Percentiles rank a stretch among this genome's conserved stretches.
These are phyloP conservation scores for Asbolus verrucosus DNA, from an alignment of 1,140 invertebrate genomes.

Conservation along the genomic window DNA sequence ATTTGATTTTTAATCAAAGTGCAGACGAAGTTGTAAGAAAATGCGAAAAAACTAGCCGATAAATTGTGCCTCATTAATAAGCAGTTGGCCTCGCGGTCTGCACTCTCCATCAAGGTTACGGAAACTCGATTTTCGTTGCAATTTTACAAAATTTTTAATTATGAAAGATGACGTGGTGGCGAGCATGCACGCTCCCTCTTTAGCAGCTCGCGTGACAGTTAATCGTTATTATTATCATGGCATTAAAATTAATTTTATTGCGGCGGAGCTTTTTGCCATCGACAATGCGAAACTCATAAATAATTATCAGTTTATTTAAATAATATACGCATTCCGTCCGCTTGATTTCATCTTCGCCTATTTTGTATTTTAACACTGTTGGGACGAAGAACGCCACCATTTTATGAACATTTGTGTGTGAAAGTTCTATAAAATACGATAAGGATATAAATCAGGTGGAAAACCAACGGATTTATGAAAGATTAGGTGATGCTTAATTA, in stretches of 20 bases:
- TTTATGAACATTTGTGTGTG: slow-evolving; percentile 21
- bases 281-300: slow-evolving; percentile 51
- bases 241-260: slow-evolving; percentile 57
- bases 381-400: slow-evolving; percentile 20
- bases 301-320: slow-evolving; percentile 51
- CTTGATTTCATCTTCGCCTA: slow-evolving; percentile 43
- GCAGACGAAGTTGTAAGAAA: neutral
- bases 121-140: neutral
- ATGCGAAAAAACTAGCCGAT: neutral
- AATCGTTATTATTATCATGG: slow-evolving; percentile 51
- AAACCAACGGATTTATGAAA: slow-evolving; percentile 53
- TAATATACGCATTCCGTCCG: slow-evolving; percentile 45
- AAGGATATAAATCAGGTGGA: slow-evolving; percentile 47
- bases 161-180: slow-evolving; percentile 7
- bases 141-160: slow-evolving; percentile 30
- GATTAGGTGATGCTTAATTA: slow-evolving; percentile 55
- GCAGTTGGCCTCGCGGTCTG: neutral
- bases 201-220: slow-evolving; percentile 43
- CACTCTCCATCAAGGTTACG: no score
- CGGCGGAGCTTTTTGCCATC: slow-evolving; percentile 50
- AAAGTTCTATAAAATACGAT: slow-evolving; percentile 45
- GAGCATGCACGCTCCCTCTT: neutral
- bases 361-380: slow-evolving; percentile 49
- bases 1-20: slow-evolving; percentile 4
- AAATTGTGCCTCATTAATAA: neutral